Evolutionary conservation across 2,888 invertebrate genomes (phyloP).

Genomic region (Hetaerina titia): DNA sequence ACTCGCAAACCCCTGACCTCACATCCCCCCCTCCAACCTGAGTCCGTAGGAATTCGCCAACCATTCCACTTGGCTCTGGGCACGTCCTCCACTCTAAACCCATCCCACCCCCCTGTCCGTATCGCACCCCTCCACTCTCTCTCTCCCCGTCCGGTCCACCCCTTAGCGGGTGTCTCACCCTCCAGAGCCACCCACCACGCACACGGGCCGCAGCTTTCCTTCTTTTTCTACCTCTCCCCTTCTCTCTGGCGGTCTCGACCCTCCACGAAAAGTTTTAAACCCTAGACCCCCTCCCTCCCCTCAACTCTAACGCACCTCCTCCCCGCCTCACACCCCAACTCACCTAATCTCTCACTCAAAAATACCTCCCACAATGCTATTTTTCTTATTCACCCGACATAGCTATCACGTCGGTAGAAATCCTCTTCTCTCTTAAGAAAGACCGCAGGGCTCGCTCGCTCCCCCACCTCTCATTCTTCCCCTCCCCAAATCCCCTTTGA

Average conservation of each 20-base stretch:
- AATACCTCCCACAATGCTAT: conserved; percentile 6
- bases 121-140: not conserved
- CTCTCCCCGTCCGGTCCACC: not conserved
- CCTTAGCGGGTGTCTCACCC: not conserved
- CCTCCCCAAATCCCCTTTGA: not conserved
- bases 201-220: not conserved
- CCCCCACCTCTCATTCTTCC: not conserved
- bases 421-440: conserved; percentile 35
- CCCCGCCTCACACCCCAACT: not conserved
- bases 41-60: not conserved
- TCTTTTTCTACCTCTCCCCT: not conserved
- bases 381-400: conserved; percentile 16
- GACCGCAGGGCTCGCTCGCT: not conserved
- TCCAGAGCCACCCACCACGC: not conserved
- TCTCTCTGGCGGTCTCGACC: not conserved
- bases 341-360: not conserved
- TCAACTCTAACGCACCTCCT: not conserved
- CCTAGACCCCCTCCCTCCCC: not conserved
- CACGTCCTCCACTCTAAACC: not conserved
- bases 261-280: not conserved
- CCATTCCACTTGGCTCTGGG: not conserved
- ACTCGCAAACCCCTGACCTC: not conserved
- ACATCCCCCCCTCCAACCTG: not conserved
- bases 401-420: conserved; percentile 10
- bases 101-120: not conserved